These are phyloP conservation scores for Drosophila pseudoobscura DNA, from an alignment of 1,140 invertebrate genomes.

Conservation along the genomic window DNA sequence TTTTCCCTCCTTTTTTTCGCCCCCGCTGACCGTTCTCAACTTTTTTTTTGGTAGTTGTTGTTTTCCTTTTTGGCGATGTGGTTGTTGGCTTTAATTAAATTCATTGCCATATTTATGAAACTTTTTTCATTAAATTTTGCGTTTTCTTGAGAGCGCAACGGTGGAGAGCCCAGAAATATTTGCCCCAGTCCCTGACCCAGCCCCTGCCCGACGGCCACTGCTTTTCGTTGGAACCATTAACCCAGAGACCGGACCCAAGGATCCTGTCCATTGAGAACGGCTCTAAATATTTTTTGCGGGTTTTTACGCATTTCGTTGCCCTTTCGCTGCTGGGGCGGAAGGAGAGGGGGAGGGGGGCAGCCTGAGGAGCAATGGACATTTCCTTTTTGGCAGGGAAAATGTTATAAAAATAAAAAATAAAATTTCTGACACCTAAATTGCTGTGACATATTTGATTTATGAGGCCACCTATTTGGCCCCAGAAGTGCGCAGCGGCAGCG, in stretches of 20 bases:
- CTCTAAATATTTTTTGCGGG: conserved; percentile 69
- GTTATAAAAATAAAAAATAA: conserved; percentile 78
- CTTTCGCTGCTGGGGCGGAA: conserved; percentile 11
- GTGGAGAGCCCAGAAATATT: conserved; percentile 60
- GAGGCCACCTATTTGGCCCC: conserved; percentile 80
- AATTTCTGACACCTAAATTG: conserved; percentile 82
- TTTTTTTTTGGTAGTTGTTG: conserved; percentile 24
- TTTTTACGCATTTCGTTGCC: conserved; percentile 66
- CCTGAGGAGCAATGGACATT: conserved; percentile 9
- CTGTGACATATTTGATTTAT: conserved; percentile 82
- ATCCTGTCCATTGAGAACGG: conserved; percentile 38
- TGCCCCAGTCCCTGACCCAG: conserved; percentile 42
- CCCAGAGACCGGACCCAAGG: conserved; percentile 38
- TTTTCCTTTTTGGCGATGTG: conserved; percentile 23
- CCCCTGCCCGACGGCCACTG: not conserved
- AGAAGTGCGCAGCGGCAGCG: conserved; percentile 58
- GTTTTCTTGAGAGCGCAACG: conserved; percentile 59
- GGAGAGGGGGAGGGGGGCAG: not conserved
- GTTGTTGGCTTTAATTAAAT: conserved; percentile 77
- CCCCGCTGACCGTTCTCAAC: conserved; percentile 38
- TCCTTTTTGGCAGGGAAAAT: conserved; percentile 51
- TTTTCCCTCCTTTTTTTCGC: conserved; percentile 24
- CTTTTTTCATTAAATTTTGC: conserved; percentile 81
- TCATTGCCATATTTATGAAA: conserved; percentile 82
- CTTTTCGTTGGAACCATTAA: conserved; percentile 23